Evolutionary conservation across 2,797 vertebrate genomes (phyloP).

Genomic region (Bradypodion ventrale): DNA sequence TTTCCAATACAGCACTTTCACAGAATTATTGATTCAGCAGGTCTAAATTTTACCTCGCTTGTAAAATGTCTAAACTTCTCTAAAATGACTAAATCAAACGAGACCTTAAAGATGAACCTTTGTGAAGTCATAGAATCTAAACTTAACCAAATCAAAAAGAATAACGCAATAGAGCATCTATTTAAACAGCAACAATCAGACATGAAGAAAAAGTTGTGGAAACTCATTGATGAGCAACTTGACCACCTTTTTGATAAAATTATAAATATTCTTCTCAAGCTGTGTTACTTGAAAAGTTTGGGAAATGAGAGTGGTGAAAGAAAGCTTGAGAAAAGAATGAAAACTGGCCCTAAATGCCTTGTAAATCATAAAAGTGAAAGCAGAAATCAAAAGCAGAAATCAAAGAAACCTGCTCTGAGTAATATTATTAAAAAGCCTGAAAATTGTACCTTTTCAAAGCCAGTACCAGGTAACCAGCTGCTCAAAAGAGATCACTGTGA

Average conservation of each 20-base stretch:
- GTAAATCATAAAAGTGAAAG: slow-evolving; percentile 53
- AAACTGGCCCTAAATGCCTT: slow-evolving; percentile 58
- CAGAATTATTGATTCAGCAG: slow-evolving; percentile 90
- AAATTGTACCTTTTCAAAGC: slow-evolving; percentile 47
- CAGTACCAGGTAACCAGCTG: slow-evolving; percentile 52
- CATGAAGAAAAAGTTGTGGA: slow-evolving; percentile 94
- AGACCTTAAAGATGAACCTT: slow-evolving; percentile 81
- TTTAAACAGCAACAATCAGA: slow-evolving; percentile 90
- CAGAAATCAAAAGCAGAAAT: no score
- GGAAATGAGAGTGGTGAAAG: slow-evolving; percentile 63
- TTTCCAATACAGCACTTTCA: slow-evolving; percentile 90
- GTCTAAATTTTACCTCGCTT: slow-evolving; percentile 87
- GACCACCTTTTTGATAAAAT: slow-evolving; percentile 91
- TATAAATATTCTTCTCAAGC: slow-evolving; percentile 74
- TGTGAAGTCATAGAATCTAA: slow-evolving; percentile 84
- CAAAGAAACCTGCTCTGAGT: slow-evolving; percentile 59
- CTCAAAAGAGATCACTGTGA: slow-evolving; percentile 54
- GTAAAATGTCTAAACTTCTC: slow-evolving; percentile 84
- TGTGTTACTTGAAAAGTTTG: slow-evolving; percentile 72
- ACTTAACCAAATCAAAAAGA: slow-evolving; percentile 86
- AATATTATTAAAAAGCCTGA: slow-evolving; percentile 60
- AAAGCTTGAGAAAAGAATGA: slow-evolving; percentile 58
- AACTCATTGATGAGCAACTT: slow-evolving; percentile 92
- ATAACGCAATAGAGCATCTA: slow-evolving; percentile 90
- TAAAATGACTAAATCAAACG: slow-evolving; percentile 79